Evolutionary conservation across 2,888 invertebrate genomes (phyloP).

Genomic region (Drosophila neotestacea): DNA sequence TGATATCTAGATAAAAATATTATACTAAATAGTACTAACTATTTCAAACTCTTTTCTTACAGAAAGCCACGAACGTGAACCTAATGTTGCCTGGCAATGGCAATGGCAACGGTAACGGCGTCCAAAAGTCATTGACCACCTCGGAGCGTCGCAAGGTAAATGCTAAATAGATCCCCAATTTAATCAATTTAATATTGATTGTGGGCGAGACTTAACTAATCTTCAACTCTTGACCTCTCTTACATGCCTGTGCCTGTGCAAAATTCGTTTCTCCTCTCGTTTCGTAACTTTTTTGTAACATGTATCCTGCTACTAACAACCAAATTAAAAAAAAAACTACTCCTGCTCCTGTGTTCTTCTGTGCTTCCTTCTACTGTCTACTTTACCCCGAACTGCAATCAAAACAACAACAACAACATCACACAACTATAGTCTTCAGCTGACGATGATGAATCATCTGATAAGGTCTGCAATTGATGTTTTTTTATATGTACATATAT

Average conservation of each 20-base stretch:
- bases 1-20: too few species aligned
- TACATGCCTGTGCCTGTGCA: slow-evolving; percentile 67
- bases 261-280: slow-evolving; percentile 53
- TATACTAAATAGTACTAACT: too few species aligned
- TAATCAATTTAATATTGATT: background rate
- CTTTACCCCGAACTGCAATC: slow-evolving; percentile 43
- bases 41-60: background rate
- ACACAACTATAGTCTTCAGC: slow-evolving; percentile 78
- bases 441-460: slow-evolving; percentile 84
- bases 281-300: slow-evolving; percentile 28
- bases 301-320: slow-evolving; percentile 55
- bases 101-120: slow-evolving; percentile 86
- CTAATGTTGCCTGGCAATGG: slow-evolving; percentile 39
- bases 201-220: slow-evolving; percentile 40
- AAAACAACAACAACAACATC: slow-evolving; percentile 48
- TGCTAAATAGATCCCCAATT: background rate
- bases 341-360: slow-evolving; percentile 40
- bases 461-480: slow-evolving; percentile 81
- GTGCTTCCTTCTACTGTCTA: slow-evolving; percentile 43
- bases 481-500: background rate
- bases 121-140: slow-evolving; percentile 90
- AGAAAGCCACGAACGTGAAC: slow-evolving; percentile 60
- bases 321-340: slow-evolving; percentile 17
- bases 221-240: slow-evolving; percentile 44
- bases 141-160: slow-evolving; percentile 91